Evolutionary conservation across 1,140 invertebrate species (phyloP), one percentile per base, ranked within the genome.

Genomic region (Drosophila persimilis): DNA sequence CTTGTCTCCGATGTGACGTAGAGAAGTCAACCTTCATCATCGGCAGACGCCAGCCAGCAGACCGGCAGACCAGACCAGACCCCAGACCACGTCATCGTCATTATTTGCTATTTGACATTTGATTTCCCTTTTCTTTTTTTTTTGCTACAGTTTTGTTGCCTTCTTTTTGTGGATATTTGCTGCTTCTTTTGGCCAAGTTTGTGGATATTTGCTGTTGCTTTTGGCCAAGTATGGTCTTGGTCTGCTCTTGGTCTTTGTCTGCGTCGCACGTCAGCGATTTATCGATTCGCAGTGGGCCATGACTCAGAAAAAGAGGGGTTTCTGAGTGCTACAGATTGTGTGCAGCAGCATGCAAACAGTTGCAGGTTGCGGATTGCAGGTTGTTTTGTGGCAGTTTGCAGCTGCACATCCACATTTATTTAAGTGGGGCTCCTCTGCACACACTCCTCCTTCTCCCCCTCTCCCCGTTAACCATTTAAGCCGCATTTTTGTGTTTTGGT

Each of bases 41-140:
- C 59, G 52, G 67, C 46, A 70, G 73, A 55, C 50, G 48, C 48
- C 2, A 41, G 43, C 13, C 63, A 53, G 7, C 52, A 13, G 15
- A 47, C 11, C 60, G 45, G 35, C 55, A 13, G 15, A 48, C 35
- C 60, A 51, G 41, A 60, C 79, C 75, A 83, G 80, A 74, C 80
- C 80, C 11, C 60, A 51, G 41, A 60, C 79, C 75, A 83, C 79
- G 80, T 85, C 80, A 85, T 75, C 77, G 64, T 85, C 76, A 66
- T 67, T 61, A 63, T 85, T 80, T 80, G 80, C 72, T 73, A 80
- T 86, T 85, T 84, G 80, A 84, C 80, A 84, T 84, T 84, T 84
- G 81, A 84, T 86, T 84, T 83, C 71, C 61, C 59, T 71, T 81
- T 65, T 55, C 39, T 54, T 66, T 75, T 47, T 41, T 31, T 43